Evolutionary conservation across 2,797 vertebrate species (phyloP), one percentile per base, ranked within the genome.

Genomic region (Gobionotothen gibberifrons): DNA sequence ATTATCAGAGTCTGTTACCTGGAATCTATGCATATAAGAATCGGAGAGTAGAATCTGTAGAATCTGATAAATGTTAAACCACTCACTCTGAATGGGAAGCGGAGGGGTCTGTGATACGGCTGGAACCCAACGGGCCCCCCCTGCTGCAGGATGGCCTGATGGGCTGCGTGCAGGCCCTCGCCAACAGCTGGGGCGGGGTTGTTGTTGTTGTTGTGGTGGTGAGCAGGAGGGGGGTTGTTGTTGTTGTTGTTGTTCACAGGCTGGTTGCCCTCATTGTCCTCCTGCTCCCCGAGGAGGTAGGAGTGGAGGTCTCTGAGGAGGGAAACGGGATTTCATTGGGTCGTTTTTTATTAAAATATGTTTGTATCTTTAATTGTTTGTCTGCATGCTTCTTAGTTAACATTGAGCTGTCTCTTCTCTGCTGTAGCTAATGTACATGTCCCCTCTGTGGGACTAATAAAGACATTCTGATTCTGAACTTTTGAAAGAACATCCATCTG

Each of bases 111-210:
- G 47, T 96, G 97, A 87, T 99, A 99, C 65, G 98, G 98, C 93
- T 99, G 98, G 91, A 99, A 99, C 81, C 98, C 98, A 19, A 99
- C 96, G 40, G 98, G 98, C 5, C 97, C 98, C 39, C 98, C 98
- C 86, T 99, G 98, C 64, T 99, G 98, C 64, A 99, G 94, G 84
- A 99, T 99, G 93, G 98, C 98, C 93, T 99, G 98, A 87, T 99
- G 98, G 58, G 98, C 98, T 9, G 98, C 98, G 47, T 99, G 98
- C 61, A 99, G 93, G 54, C 98, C 98, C 88, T 99, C 98, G 0
- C 97, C 98, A 57, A 98, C 97, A 42, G 95, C 96, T 14, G 98
- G 98, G 51, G 95, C 90, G 13, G 96, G 97, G 42, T 98, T 97
- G 79, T 97, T 97, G 72, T 99, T 96, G 89, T 96, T 97, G 71